Conservation (phyloP, 2,888 invertebrate genomes). For the Erebia palarica region DNA sequence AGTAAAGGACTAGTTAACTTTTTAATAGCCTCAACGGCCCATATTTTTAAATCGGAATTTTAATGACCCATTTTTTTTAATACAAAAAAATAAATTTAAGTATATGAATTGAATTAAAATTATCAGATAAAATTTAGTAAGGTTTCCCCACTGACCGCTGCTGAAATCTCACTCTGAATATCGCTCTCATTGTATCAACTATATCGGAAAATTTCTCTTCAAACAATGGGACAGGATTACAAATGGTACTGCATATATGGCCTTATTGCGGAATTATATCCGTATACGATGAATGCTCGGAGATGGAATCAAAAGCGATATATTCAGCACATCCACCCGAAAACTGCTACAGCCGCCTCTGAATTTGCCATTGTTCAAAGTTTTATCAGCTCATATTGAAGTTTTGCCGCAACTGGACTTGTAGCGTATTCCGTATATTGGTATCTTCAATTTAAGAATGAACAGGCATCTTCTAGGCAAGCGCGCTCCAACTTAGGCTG, state of each 20-base stretch:
- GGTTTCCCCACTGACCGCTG: neutral
- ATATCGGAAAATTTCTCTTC: slow-evolving; percentile 33
- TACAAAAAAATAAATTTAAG: too few species aligned
- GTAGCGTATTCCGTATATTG: neutral
- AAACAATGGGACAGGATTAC: slow-evolving; percentile 36
- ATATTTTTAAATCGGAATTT: too few species aligned
- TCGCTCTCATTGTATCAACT: slow-evolving; percentile 32
- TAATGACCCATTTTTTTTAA: too few species aligned
- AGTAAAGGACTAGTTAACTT: too few species aligned
- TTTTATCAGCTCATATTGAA: slow-evolving; percentile 2
- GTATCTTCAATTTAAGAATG: neutral
- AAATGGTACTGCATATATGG: slow-evolving; percentile 34
- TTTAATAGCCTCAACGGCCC: too few species aligned
- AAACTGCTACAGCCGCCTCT: neutral
- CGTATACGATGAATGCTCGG: slow-evolving; percentile 21
- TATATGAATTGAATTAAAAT: too few species aligned
- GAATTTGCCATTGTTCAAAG: slow-evolving; percentile 18
- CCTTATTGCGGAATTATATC: slow-evolving; percentile 28
- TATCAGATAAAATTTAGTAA: neutral
- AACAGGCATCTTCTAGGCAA: too few species aligned
- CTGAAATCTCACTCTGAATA: slow-evolving; percentile 8
- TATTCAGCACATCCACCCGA: slow-evolving; percentile 5
- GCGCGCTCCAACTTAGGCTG: too few species aligned
- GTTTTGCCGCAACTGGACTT: neutral
- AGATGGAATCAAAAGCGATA: slow-evolving; percentile 26